phyloP scores from a whole-genome alignment of 53 echinoderm and acorn worm species.

The Temnopleurus reevesii region DNA sequence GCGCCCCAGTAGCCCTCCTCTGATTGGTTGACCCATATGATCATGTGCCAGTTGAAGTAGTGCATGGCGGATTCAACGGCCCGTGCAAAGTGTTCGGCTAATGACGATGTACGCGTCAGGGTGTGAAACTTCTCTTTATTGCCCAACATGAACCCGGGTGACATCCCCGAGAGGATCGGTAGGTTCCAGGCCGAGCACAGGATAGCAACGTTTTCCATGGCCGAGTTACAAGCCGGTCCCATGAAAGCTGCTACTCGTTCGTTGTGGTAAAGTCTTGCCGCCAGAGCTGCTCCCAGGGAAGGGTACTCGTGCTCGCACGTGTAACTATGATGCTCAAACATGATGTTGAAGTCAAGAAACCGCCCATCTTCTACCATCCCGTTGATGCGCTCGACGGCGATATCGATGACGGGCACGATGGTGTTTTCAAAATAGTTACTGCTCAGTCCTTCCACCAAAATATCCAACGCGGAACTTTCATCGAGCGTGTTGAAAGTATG shows the following conservation, averaged over 20 bases:
- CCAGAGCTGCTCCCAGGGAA: background rate
- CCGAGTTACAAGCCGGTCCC: constrained; percentile 39
- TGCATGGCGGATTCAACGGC: constrained; percentile 24
- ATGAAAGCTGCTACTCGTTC: constrained; percentile 46
- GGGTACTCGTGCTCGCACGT: constrained; percentile 31
- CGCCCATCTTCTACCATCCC: background rate
- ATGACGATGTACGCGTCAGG: constrained; percentile 42
- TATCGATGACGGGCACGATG: constrained; percentile 39
- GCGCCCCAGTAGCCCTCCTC: constrained; percentile 38
- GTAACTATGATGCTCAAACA: constrained; percentile 24
- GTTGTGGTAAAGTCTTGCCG: constrained; percentile 23
- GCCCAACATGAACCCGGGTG: constrained; percentile 32
- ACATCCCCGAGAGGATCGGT: constrained; percentile 29
- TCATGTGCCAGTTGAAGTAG: constrained; percentile 42
- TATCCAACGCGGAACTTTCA: background rate
- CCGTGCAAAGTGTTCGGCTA: constrained; percentile 45
- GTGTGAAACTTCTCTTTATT: constrained; percentile 20
- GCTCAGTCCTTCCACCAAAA: constrained; percentile 21
- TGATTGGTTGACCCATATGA: constrained; percentile 38
- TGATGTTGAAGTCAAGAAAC: constrained; percentile 15
- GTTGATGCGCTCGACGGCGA: constrained; percentile 22
- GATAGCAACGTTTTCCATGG: constrained; percentile 45
- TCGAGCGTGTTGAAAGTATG: background rate
- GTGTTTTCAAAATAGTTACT: constrained; percentile 33
- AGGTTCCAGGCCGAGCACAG: constrained; percentile 48